Evolutionary conservation across 2,888 invertebrate genomes (phyloP), one percentile per base, ranked within the genome.

Genomic region (Chrysopilus asiliformis): DNA sequence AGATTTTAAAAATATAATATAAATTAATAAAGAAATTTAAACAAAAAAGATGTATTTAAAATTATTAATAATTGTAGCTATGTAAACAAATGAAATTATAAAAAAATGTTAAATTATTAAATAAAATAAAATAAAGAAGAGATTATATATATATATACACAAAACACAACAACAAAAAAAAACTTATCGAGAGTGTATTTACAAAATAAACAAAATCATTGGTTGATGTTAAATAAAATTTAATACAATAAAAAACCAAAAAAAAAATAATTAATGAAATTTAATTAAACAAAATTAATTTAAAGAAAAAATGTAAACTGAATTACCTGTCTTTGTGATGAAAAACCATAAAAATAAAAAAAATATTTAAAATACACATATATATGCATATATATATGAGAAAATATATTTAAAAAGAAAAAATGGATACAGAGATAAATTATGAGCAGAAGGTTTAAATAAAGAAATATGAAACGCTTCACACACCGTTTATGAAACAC

Each of bases 311-410:
- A 31, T n/a, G 18, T 31, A 31, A 15, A 31, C 31, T 31, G 31
- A 31, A 31, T 31, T 31, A 31, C 31, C 31, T 31, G 31, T 31
- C 31, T 31, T 31, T 31, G 31, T 31, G 31, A 31, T 16, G 15
- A 31, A 26, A 8, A 9, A 26, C 13, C 12, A 26, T 9, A 26
- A 5, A 6, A 26, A 26, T 13, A 26, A 26, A 13, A 10, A 13
- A 10, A 9, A 26, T 13, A 26, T 13, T 13, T 8, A 26, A 4
- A 26, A 26, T 12, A 4, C n/a, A 26, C 26, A 9, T 22, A 9
- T 9, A 22, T 9, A 22, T 22, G 22, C 8, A 22, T 22, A 22
- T 10, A 26, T 12, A 26, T 10, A 26, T n/a, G n/a, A 26, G 3
- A 26, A 10, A 9, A 22, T 22, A 9, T 9, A 9, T 22, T 26